phyloP scores from a whole-genome alignment of 1,140 invertebrate genomes.

The Octopus sinensis region DNA sequence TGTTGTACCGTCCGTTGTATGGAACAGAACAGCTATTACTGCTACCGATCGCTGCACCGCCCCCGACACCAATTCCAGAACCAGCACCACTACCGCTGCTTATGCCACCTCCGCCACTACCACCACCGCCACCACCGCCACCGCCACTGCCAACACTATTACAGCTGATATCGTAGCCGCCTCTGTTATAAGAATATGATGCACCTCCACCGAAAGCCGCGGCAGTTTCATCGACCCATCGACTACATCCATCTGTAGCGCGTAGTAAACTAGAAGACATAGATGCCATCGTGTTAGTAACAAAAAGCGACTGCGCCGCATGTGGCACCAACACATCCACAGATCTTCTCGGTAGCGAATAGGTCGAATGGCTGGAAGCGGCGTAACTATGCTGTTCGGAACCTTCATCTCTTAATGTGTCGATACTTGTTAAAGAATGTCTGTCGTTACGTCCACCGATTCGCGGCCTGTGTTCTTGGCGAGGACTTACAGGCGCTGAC shows the following conservation, averaged over 20 bases:
- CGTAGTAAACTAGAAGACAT: background rate
- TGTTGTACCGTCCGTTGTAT: background rate
- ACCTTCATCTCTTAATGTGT: background rate
- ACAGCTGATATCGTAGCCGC: background rate
- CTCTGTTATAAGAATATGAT: background rate
- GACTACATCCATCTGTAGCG: background rate
- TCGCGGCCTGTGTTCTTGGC: constrained; percentile 31
- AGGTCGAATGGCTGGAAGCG: background rate
- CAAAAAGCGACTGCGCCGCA: background rate
- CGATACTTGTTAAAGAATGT: constrained; percentile 4
- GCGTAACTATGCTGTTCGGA: background rate
- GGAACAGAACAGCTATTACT: background rate
- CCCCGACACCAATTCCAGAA: background rate
- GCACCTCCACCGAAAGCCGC: background rate
- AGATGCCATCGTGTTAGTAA: background rate
- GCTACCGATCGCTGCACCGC: background rate
- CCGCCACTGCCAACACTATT: background rate
- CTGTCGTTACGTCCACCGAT: background rate
- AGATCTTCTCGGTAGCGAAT: background rate
- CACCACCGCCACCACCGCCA: background rate
- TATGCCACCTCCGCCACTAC: background rate
- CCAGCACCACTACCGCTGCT: background rate
- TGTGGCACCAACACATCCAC: background rate
- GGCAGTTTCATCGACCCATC: background rate
- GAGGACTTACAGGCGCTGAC: constrained; percentile 44